Conservation (phyloP, 2,888 invertebrate species). For the Sminthurinus aureus region DNA sequence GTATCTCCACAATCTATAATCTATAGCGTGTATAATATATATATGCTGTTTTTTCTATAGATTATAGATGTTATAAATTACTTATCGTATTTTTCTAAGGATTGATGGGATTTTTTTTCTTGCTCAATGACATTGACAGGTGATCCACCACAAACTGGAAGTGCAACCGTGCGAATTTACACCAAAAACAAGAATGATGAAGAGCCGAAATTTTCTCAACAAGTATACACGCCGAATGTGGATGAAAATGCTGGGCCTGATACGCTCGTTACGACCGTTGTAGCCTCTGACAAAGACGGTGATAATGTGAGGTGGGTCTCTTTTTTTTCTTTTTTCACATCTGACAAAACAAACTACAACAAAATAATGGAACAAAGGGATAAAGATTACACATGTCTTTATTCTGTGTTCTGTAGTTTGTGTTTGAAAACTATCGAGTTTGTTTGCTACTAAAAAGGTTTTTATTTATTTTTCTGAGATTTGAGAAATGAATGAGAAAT, state of each 20-base stretch:
- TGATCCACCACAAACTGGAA: conserved; percentile 89
- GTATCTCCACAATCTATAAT: too few relatives aligned
- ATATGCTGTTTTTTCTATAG: not conserved
- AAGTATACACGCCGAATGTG: conserved; percentile 95
- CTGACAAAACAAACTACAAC: too few relatives aligned
- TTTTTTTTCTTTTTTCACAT: not conserved
- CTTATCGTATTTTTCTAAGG: not conserved
- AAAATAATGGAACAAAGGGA: too few relatives aligned
- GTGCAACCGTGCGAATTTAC: conserved; percentile 92
- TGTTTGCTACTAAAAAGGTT: too few relatives aligned
- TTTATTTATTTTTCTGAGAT: too few relatives aligned
- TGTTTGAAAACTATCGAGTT: too few relatives aligned
- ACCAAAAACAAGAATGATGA: conserved; percentile 99
- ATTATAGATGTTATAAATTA: conserved; percentile 2
- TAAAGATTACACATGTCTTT: too few relatives aligned
- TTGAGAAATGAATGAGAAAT: too few relatives aligned
- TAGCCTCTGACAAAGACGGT: conserved; percentile 96
- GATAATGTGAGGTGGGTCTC: conserved; percentile 89
- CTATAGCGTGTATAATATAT: not conserved
- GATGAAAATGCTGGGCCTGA: conserved; percentile 96
- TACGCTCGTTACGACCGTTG: conserved; percentile 91
- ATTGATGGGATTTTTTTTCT: conserved; percentile 42
- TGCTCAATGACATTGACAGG: conserved; percentile 64
- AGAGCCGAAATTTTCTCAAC: conserved; percentile 94
- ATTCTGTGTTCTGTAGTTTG: too few relatives aligned